Evolutionary conservation across 2,888 invertebrate genomes (phyloP), one percentile per base, ranked within the genome.

Genomic region (Unio pictorum): DNA sequence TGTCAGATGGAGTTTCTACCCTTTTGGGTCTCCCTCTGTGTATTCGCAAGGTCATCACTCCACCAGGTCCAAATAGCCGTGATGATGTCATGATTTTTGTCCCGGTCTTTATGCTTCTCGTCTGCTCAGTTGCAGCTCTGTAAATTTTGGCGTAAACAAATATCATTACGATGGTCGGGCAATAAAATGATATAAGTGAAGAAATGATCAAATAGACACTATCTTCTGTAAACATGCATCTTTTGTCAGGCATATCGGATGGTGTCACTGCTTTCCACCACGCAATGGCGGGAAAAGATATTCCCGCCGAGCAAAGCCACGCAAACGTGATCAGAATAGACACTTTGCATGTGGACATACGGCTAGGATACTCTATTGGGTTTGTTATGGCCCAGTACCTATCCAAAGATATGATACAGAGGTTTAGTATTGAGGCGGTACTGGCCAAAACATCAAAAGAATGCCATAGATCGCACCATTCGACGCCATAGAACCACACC

Each of bases 301-400:
- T 98, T 30, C 96, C 94, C 71, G 97, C 95, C 20, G 98, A 97
- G 89, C 98, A 97, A 57, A 98, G 93, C 99, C 99, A 99, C 8
- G 99, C 98, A 11, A 95, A 94, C 0, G 95, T 95, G 75, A 99
- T 98, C 15, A 98, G 92, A 45, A 95, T 92, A 5, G 94, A 94
- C 0, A 98, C 97, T 71, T 96, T 93, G 72, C 94, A 93, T 60
- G 95, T 94, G 45, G 96, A 97, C 96, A 99, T 98, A 76, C 95
- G 93, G 91, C 95, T 95, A 2, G 98, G 97, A 91, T 99, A 99
- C 64, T 96, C 96, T 81, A 99, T 97, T 0, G 99, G 99, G 91
- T 99, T 98, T 20, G 97, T 98, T 76, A 99, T 99, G 62, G 99
- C 99, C 98, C 98, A 98, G 91, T 99, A 99, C 26, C 98, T 93